Percentiles rank a stretch among this genome's conserved stretches.
These are phyloP conservation scores for Esox niger DNA, from an alignment of 2,113 vertebrate genomes.

Conservation along the genomic window DNA sequence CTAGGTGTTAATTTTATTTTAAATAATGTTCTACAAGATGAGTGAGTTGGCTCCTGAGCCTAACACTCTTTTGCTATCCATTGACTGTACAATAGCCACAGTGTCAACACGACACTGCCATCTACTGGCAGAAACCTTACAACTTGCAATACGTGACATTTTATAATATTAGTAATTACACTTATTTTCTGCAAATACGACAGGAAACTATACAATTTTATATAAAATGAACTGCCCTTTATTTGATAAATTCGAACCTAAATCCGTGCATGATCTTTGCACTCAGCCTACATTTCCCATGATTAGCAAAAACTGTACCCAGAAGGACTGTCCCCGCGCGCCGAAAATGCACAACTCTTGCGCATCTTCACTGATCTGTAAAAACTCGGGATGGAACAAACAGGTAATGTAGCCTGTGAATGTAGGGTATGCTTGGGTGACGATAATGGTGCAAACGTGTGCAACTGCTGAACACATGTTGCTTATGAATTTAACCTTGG, in stretches of 20 bases:
- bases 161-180: background rate
- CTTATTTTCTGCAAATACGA: background rate
- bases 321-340: background rate
- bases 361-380: background rate
- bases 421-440: background rate
- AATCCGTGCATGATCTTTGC: background rate
- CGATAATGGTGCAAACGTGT: no score
- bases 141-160: background rate
- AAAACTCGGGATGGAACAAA: background rate
- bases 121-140: background rate
- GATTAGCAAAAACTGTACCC: no score
- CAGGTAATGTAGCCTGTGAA: background rate
- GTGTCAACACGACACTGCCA: background rate
- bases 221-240: background rate
- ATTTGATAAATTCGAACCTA: background rate
- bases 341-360: background rate
- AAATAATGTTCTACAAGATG: no score
- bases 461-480: slow-evolving; percentile 3
- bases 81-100: background rate
- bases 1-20: background rate
- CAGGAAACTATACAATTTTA: background rate
- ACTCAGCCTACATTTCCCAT: background rate
- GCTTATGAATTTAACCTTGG: slow-evolving; percentile 41
- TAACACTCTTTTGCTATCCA: background rate
- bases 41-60: no score